Percentiles rank a stretch among this genome's conserved stretches.
These are phyloP conservation scores for Lingula anatina DNA, from an alignment of 2,888 invertebrate genomes.

Conservation along the genomic window DNA sequence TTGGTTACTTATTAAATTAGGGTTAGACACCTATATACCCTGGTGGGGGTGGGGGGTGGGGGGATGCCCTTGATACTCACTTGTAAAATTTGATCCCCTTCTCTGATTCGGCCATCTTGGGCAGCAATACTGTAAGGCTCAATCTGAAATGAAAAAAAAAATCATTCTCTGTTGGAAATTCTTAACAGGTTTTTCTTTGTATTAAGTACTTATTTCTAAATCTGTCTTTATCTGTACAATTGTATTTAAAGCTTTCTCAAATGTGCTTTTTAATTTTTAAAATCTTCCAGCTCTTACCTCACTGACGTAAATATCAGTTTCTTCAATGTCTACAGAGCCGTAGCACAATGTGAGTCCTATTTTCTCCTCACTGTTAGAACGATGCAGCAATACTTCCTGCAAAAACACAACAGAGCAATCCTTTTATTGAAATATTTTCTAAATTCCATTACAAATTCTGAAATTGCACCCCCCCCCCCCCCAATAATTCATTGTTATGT, in stretches of 20 bases:
- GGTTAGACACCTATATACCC: no score
- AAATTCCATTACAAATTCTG: no score
- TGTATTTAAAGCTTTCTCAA: background rate
- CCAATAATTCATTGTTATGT: no score
- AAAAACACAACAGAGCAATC: conserved; percentile 18
- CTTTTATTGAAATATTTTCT: no score
- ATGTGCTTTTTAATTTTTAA: background rate
- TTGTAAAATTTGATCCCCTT: conserved; percentile 55
- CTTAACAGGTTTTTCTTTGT: background rate
- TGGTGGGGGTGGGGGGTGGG: background rate
- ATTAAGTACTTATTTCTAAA: background rate
- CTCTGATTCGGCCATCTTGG: conserved; percentile 50
- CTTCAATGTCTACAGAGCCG: conserved; percentile 59
- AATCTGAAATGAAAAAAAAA: conserved; percentile 36
- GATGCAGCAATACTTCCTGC: conserved; percentile 65
- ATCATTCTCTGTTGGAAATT: background rate
- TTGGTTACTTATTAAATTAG: no score
- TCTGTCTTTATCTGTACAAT: background rate
- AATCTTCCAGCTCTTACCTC: conserved; percentile 51
- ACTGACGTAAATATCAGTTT: conserved; percentile 66
- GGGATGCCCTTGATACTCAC: conserved; percentile 21
- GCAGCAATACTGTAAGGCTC: conserved; percentile 52
- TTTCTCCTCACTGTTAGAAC: conserved; percentile 60
- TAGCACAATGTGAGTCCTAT: conserved; percentile 67
- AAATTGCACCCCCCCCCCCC: no score